phyloP scores from a whole-genome alignment of 2,113 vertebrate genomes.

The Rynchops niger region DNA sequence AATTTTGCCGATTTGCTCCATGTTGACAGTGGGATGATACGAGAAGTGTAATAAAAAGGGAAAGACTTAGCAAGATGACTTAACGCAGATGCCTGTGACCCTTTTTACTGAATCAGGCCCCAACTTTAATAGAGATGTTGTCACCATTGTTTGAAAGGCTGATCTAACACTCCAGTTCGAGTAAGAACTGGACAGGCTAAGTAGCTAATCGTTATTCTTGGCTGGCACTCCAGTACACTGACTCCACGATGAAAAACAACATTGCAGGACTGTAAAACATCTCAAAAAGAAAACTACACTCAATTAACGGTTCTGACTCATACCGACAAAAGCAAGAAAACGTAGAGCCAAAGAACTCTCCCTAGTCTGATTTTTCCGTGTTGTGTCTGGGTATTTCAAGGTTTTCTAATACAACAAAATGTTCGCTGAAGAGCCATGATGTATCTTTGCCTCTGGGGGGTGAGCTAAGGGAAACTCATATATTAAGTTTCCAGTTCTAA shows the following conservation, averaged over 20 bases:
- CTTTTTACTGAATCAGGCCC: neutral
- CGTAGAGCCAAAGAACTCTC: neutral
- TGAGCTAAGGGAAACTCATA: slow-evolving; percentile 21
- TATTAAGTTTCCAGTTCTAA: slow-evolving; percentile 30
- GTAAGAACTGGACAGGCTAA: slow-evolving; percentile 52
- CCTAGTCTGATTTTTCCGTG: neutral
- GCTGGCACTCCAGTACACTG: neutral
- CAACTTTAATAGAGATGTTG: slow-evolving; percentile 30
- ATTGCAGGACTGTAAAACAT: slow-evolving; percentile 32
- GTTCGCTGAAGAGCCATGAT: neutral
- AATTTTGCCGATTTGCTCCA: neutral
- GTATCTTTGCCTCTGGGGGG: slow-evolving; percentile 1
- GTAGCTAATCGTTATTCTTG: slow-evolving; percentile 72
- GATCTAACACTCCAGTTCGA: slow-evolving; percentile 15
- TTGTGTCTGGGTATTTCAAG: neutral
- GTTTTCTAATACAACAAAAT: neutral
- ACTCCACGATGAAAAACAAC: slow-evolving; percentile 9
- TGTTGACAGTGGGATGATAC: neutral
- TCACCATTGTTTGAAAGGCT: slow-evolving; percentile 42
- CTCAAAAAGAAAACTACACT: slow-evolving; percentile 7
- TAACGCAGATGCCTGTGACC: neutral
- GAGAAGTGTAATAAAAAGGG: neutral
- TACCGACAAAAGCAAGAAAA: slow-evolving; percentile 18
- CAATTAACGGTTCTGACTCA: slow-evolving; percentile 8
- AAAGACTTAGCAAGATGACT: neutral